These are phyloP conservation scores for Cylas formicarius DNA, from an alignment of 1,140 invertebrate genomes.

Conservation along the genomic window DNA sequence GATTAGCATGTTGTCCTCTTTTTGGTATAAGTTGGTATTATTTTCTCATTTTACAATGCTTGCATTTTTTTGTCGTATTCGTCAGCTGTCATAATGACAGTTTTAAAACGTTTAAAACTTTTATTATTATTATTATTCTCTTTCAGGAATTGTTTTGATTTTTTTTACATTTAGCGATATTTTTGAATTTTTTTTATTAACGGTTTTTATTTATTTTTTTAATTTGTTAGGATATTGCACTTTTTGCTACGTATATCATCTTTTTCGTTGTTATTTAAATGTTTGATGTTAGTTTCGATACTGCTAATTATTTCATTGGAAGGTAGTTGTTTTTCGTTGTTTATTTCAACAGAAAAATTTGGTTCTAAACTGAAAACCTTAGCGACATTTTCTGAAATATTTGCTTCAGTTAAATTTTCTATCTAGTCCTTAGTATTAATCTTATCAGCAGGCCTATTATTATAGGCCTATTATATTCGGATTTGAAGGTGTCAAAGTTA, in stretches of 20 bases:
- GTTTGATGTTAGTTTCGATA: not conserved
- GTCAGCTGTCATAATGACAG: not conserved
- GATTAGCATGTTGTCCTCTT: constrained; percentile 1
- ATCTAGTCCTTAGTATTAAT: too few relatives aligned
- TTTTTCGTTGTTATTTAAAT: not conserved
- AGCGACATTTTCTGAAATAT: too few relatives aligned
- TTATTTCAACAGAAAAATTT: not conserved
- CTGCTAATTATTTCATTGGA: not conserved
- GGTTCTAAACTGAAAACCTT: constrained; percentile 1
- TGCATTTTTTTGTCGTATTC: not conserved
- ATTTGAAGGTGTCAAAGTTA: too few relatives aligned
- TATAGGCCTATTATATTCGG: too few relatives aligned
- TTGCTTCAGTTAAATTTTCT: too few relatives aligned
- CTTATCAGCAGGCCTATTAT: too few relatives aligned
- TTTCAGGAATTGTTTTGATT: not conserved
- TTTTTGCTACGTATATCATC: not conserved
- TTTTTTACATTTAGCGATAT: not conserved
- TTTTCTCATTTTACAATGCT: not conserved
- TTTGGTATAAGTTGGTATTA: constrained; percentile 7
- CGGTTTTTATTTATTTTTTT: not conserved
- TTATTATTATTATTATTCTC: too few relatives aligned
- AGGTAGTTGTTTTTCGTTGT: not conserved
- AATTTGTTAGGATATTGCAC: constrained; percentile 1
- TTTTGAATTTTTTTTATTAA: not conserved
- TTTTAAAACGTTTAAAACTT: not conserved